These are phyloP conservation scores for Sebastes miniatus DNA, from an alignment of 2,797 vertebrate species.

Conservation along the genomic window DNA sequence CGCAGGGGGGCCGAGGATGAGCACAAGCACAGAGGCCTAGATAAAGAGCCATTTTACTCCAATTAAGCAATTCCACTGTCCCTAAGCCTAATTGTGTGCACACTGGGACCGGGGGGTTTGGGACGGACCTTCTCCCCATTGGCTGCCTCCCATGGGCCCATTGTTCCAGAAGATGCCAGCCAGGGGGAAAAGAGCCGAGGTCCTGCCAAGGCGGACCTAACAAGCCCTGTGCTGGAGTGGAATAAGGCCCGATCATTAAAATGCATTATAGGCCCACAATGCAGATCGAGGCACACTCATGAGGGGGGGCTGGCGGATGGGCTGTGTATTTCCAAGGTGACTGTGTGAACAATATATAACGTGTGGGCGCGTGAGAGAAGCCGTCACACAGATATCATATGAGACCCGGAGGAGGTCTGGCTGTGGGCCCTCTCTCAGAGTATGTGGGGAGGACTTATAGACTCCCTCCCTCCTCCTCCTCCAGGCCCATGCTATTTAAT, in stretches of 20 bases:
- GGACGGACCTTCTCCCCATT: slow-evolving; percentile 74
- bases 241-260: slow-evolving; percentile 75
- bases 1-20: slow-evolving; percentile 59
- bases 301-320: slow-evolving; percentile 24
- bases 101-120: slow-evolving; percentile 70
- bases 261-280: slow-evolving; percentile 55
- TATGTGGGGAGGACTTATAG: slow-evolving; percentile 52
- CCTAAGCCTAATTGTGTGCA: slow-evolving; percentile 79
- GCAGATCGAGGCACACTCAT: slow-evolving; percentile 54
- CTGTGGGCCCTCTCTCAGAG: slow-evolving; percentile 48
- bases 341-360: background rate
- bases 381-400: slow-evolving; percentile 33
- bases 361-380: slow-evolving; percentile 12
- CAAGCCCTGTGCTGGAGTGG: slow-evolving; percentile 62
- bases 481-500: slow-evolving; percentile 58
- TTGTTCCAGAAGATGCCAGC: slow-evolving; percentile 77
- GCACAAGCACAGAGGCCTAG: slow-evolving; percentile 56
- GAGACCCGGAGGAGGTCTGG: slow-evolving; percentile 47
- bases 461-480: slow-evolving; percentile 32
- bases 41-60: slow-evolving; percentile 80
- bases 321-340: slow-evolving; percentile 43
- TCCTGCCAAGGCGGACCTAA: slow-evolving; percentile 75
- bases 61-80: slow-evolving; percentile 83
- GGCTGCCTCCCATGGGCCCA: slow-evolving; percentile 76
- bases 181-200: slow-evolving; percentile 66